Base-by-base conservation (phyloP, 1,140 invertebrate species). In the Arctopsyche grandis region DNA sequence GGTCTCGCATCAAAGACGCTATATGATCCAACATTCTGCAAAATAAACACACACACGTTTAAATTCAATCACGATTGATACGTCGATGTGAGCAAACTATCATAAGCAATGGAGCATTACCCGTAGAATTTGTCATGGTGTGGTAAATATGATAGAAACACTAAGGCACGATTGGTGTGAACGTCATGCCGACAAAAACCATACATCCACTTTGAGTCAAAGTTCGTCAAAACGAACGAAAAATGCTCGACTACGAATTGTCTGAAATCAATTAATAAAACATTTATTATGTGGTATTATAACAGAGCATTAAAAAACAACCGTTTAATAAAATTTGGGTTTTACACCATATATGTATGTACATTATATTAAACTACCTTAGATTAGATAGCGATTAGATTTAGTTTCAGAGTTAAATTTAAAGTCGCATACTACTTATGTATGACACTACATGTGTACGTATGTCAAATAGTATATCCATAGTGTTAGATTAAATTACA, bases 81-180 rank as follows among this genome's bases (percentile, higher is more conserved):
- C 10, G 52, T 56, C n/a, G n/a, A 48, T 48, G 46, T 48, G n/a
- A 48, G 9, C 46, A 48, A 48, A 48, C n/a, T 48, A 48, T n/a
- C 9, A n/a, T n/a, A n/a, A n/a, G n/a, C n/a, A n/a, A n/a, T n/a
- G n/a, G 56, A 21, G 56, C 5, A 85, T 85, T 88, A 92, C 92
- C 93, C 94, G 86, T 94, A 96, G 88, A 96, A 96, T 71, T 91
- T 91, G 87, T 96, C 94, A 86, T 95, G 95, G 94, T 94, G 96
- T 71, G 95, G 94, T 73, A 96, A 88, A 83, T 91, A 92, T 84
- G 94, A 95, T 80, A 92, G 86, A 71, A 94, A 83, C 66, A 94
- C 91, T 79, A 93, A 85, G 73, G 92, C 91, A 69, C 91, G 91
- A 84, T 91, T 88, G 29, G 91, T 91, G 83, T 91, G 90, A 16